A percentile compares a stretch with the other conserved stretches of the same genome.
phyloP scores from a whole-genome alignment of 2,797 vertebrate species.

The Sebastes hopkinsi region DNA sequence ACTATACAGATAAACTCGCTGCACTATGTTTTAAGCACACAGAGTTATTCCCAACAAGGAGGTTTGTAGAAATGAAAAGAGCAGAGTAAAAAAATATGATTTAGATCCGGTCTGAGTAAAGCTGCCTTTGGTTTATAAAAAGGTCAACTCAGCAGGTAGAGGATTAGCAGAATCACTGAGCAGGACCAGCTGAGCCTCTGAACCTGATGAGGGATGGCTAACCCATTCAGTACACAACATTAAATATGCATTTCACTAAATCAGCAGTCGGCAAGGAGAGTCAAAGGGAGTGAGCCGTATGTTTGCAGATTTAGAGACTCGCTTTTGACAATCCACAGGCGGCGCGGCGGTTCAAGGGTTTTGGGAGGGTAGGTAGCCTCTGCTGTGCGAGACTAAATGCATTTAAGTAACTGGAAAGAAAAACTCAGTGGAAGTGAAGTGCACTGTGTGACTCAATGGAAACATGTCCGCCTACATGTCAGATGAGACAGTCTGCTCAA shows the following conservation, averaged over 20 bases:
- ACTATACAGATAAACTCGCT: background rate
- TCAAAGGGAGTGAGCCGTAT: conserved; percentile 30
- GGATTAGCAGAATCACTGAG: conserved; percentile 70
- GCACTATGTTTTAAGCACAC: conserved; percentile 1
- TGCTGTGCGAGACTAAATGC: conserved; percentile 36
- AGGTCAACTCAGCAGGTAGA: conserved; percentile 72
- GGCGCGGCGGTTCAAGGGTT: conserved; percentile 10
- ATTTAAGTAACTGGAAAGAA: conserved; percentile 56
- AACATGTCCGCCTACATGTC: conserved; percentile 63
- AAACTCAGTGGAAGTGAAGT: conserved; percentile 50
- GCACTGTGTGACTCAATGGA: conserved; percentile 65
- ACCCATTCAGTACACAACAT: conserved; percentile 56
- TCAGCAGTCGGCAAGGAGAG: conserved; percentile 47
- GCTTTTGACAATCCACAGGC: conserved; percentile 42
- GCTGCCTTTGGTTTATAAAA: conserved; percentile 68
- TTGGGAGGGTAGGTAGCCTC: background rate
- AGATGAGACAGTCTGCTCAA: conserved; percentile 34
- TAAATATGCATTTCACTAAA: conserved; percentile 71
- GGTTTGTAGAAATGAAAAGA: conserved; percentile 39
- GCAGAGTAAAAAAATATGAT: conserved; percentile 22
- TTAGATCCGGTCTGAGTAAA: conserved; percentile 30
- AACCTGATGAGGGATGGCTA: conserved; percentile 56
- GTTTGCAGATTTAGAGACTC: conserved; percentile 48
- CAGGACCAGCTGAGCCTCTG: conserved; percentile 61
- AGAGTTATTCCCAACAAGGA: conserved; percentile 11